Evolutionary conservation across 2,797 vertebrate species (phyloP), one percentile per base, ranked within the genome.

Genomic region (Leptatherina wallacei): DNA sequence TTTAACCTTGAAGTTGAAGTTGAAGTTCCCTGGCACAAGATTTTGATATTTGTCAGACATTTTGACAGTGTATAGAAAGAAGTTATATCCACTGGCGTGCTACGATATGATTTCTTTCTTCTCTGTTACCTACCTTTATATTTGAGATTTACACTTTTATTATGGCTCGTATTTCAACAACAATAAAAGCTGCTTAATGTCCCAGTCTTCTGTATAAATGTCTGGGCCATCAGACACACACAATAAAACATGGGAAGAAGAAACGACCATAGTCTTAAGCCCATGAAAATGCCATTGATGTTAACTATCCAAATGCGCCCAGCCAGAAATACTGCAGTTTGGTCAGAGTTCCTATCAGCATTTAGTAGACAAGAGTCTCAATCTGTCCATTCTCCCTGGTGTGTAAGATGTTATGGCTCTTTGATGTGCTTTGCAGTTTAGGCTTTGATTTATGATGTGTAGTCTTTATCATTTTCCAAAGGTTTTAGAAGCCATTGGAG

Each of bases 201-300:
- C 81, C 75, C 47, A 29, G 76, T 81, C 64, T 61, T 79, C 85
- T 57, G 54, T 89, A 78, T 91, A 92, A 89, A 82, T 18, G 88
- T 90, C 89, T 16, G 2, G 56, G 36, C 69, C 80, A 40, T 92
- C 90, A 90, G 76, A 65, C 69, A 30, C 89, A 91, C 88, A 7
- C 82, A 75, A 67, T 89, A 78, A 89, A 91, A 84, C 80, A 87
- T 12, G 68, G n/a, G 58, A 69, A 70, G 71, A 69, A 55, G 76
- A 60, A 78, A 38, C 29, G 60, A 62, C 57, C 78, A 12, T 75
- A 57, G 54, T 30, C 55, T 79, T 52, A 73, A 79, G 68, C 72
- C 80, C 61, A 73, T 74, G 75, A 90, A 91, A 88, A 86, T 83
- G 84, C 80, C 78, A 83, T 77, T 85, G 85, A 90, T 86, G 89